Percentiles rank a stretch among this genome's conserved stretches.
phyloP scores from a whole-genome alignment of 2,797 vertebrate species.

The Rachycentron canadum region DNA sequence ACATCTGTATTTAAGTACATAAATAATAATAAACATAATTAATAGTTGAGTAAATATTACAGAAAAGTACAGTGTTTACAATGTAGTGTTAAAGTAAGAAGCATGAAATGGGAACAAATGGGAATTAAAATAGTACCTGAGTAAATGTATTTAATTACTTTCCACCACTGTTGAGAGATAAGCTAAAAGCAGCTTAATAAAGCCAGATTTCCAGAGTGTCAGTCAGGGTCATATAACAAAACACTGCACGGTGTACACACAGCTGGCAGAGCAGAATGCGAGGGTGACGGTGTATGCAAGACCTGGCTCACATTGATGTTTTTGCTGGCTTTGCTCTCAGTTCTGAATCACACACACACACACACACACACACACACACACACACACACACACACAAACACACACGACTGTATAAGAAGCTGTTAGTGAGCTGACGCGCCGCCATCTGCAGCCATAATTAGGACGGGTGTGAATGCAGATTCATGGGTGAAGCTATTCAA shows the following conservation, averaged over 20 bases:
- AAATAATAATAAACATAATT: no score
- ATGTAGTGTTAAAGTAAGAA: no score
- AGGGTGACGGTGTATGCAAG: conserved; percentile 55
- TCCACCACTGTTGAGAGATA: conserved; percentile 13
- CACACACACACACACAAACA: neutral
- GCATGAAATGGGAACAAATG: neutral
- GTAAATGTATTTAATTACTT: neutral
- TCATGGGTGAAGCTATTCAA: conserved; percentile 69
- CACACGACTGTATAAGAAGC: conserved; percentile 70
- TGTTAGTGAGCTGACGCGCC: conserved; percentile 61
- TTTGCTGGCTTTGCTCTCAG: conserved; percentile 65
- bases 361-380: conserved; percentile 10
- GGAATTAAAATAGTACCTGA: neutral
- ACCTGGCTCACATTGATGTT: conserved; percentile 55
- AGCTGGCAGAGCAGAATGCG: conserved; percentile 66
- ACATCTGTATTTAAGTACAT: neutral
- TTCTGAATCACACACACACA: conserved; percentile 19
- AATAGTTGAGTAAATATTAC: no score
- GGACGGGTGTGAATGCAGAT: conserved; percentile 67
- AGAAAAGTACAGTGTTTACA: neutral
- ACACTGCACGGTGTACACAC: conserved; percentile 53
- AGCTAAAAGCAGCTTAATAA: conserved; percentile 62
- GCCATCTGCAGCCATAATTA: conserved; percentile 80
- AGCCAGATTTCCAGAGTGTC: conserved; percentile 67
- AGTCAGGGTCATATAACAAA: conserved; percentile 62